These are phyloP conservation scores for Elaphurus davidianus DNA, from an alignment of 2,113 vertebrate species.

Conservation along the genomic window DNA sequence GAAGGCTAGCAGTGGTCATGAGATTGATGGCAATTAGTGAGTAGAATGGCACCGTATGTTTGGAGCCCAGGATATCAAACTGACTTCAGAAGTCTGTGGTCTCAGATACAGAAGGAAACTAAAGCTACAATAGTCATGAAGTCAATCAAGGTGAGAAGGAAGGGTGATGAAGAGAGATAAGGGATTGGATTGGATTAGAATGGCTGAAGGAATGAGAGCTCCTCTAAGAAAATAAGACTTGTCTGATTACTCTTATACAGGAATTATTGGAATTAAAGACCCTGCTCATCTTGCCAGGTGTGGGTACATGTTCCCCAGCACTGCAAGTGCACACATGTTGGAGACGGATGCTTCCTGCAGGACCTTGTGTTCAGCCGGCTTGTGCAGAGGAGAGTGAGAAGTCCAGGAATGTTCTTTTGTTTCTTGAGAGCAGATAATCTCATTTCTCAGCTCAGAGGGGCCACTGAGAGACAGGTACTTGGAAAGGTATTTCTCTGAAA, in stretches of 20 bases:
- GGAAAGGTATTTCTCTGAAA: not conserved
- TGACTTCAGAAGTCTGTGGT: not conserved
- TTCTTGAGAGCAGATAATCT: not conserved
- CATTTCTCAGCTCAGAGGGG: not conserved
- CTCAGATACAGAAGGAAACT: not conserved
- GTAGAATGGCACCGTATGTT: not conserved
- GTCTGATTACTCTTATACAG: not conserved
- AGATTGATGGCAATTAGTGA: not conserved
- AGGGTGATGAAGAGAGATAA: not conserved
- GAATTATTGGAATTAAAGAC: not conserved
- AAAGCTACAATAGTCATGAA: not conserved
- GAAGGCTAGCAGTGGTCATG: not conserved
- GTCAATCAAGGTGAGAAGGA: not conserved
- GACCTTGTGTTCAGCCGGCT: not conserved
- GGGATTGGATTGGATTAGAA: not conserved
- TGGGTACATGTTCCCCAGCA: not conserved
- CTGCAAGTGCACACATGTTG: fast-evolving
- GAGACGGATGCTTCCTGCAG: not conserved
- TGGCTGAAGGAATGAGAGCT: not conserved
- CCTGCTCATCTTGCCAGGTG: not conserved
- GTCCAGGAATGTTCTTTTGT: not conserved
- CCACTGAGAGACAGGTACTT: not conserved
- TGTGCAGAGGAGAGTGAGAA: not conserved
- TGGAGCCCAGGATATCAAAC: not conserved
- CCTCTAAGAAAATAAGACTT: not conserved